Base-by-base conservation (phyloP, 2,797 vertebrate genomes). In the Borostomias antarcticus region DNA sequence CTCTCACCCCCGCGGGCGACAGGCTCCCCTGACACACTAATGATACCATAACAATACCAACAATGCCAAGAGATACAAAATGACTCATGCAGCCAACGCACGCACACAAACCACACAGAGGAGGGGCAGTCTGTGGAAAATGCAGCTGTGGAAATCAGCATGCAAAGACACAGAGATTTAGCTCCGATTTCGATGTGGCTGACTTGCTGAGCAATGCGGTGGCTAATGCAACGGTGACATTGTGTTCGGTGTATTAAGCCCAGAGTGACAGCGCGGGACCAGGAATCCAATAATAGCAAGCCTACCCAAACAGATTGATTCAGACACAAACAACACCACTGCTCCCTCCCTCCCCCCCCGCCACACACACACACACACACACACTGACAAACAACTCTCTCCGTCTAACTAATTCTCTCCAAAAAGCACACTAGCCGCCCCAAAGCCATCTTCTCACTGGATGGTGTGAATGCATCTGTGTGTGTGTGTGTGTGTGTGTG, bases 251-350 rank as follows among this genome's bases (percentile, higher is more conserved):
- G 50, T 26, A 25, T 52, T 25, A 28, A 28, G 25, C 50, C 50
- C 15, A 11, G 9, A 26, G 10, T 51, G 50, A 25, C 48, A 23
- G 7, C 50, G 25, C 3, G 17, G 13, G 10, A 11, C 19, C 50
- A 28, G 25, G 25, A 2, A 47, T 3, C 4, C 51, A 7, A 13
- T 57, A 19, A 30, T 30, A 62, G 26, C 35, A 19, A 19, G 68
- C 75, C 74, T 76, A 73, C 73, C 78, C 78, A 73, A 73, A 76
- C 43, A 73, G 23, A 21, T 50, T 57, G 35, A 63, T 59, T 23
- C 47, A 26, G 32, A 21, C 0, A 4, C 32, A 5, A 32, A 63
- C 65, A 19, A 47, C 1, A 47, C n/a, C 43, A 33, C 32, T n/a
- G 51, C 21, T 26, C 26, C 51, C 1, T 25, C 19, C 48, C 10